Evolutionary conservation across 1,140 invertebrate species (phyloP).

Genomic region (Bombus huntii): DNA sequence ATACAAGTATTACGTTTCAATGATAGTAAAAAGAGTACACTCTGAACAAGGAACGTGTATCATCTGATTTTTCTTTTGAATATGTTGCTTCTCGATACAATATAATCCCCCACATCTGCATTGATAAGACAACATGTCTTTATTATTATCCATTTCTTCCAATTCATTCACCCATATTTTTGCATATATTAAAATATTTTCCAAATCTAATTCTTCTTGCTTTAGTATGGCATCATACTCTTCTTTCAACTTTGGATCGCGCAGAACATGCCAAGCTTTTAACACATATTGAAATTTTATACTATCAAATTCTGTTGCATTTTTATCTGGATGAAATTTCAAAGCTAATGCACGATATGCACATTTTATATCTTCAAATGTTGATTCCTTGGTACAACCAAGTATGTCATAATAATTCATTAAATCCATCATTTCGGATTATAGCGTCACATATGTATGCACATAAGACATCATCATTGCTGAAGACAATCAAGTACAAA

Average conservation of each 20-base stretch:
- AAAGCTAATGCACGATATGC: constrained; percentile 85
- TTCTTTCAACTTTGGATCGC: constrained; percentile 82
- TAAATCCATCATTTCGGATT: not conserved
- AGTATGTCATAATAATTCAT: constrained; percentile 84
- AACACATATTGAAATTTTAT: constrained; percentile 84
- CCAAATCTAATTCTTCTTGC: constrained; percentile 82
- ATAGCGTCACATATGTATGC: rapidly evolving
- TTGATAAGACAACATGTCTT: constrained; percentile 81
- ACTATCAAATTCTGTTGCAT: constrained; percentile 52
- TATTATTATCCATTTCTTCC: constrained; percentile 73
- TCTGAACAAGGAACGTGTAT: constrained; percentile 85
- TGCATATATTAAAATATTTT: constrained; percentile 83
- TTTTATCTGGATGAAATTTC: constrained; percentile 87
- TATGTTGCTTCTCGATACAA: constrained; percentile 80
- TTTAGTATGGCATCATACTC: constrained; percentile 84
- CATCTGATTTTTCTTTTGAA: constrained; percentile 78
- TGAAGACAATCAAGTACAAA: too few relatives aligned
- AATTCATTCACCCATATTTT: constrained; percentile 83
- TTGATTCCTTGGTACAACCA: constrained; percentile 82
- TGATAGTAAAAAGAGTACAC: constrained; percentile 86
- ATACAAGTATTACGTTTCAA: constrained; percentile 77
- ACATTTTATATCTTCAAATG: constrained; percentile 85
- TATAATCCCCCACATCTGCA: constrained; percentile 87
- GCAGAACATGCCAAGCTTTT: constrained; percentile 86
- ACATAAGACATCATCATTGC: not conserved